Conservation (phyloP, 2,113 vertebrate genomes). For the Corythornis madagascariensis region DNA sequence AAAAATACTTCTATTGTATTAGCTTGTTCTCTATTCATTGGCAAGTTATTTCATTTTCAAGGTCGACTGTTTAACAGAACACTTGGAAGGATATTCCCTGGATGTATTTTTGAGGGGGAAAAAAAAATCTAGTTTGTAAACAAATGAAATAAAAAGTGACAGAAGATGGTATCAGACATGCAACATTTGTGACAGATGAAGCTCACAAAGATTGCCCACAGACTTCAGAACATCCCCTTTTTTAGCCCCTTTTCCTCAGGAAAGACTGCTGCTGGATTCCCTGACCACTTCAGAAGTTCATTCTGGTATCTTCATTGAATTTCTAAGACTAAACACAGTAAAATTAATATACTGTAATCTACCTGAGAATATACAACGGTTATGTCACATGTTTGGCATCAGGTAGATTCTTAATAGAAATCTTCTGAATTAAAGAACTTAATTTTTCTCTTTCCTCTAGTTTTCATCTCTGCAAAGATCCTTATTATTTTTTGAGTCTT, state of each 20-base stretch:
- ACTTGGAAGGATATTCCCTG: conserved; percentile 50
- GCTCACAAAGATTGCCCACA: conserved; percentile 51
- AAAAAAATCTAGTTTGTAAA: conserved; percentile 37
- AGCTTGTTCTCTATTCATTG: not conserved
- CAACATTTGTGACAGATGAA: conserved; percentile 61
- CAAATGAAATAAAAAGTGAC: conserved; percentile 64
- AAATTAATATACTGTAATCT: not conserved
- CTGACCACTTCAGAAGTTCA: conserved; percentile 17
- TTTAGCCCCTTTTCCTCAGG: not conserved
- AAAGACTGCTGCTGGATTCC: conserved; percentile 21
- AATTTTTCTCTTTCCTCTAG: not conserved
- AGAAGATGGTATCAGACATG: conserved; percentile 49
- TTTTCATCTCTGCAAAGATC: not conserved
- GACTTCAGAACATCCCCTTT: conserved; percentile 31
- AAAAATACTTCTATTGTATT: not conserved
- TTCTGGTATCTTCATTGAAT: conserved; percentile 10
- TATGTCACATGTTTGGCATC: not conserved
- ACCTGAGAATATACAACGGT: not conserved
- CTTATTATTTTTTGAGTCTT: not conserved
- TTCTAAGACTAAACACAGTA: not conserved
- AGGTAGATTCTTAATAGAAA: not conserved
- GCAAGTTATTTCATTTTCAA: conserved; percentile 39
- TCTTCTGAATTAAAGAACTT: not conserved
- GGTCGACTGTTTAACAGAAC: conserved; percentile 29
- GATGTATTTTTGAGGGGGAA: conserved; percentile 21